Base-by-base conservation (phyloP, 2,797 vertebrate species). In the Betta splendens region DNA sequence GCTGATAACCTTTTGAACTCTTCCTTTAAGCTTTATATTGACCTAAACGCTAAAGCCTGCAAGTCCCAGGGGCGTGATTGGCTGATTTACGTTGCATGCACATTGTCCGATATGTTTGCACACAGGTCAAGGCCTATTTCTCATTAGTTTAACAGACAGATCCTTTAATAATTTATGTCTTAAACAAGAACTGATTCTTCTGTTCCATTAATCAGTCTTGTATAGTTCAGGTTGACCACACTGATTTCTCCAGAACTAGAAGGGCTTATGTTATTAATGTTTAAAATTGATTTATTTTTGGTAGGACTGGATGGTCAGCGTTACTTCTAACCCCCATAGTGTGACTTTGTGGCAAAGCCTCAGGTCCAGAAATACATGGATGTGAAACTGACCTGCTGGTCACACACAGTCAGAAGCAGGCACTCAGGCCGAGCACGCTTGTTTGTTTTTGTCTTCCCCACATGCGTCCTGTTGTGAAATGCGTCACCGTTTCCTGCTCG, bases 1-100 rank as follows among this genome's bases (percentile, higher is more conserved):
- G 58, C 49, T 58, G 79, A 84, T 86, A 80, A 84, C 83, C 81
- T 80, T 75, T 69, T 81, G 73, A 86, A 69, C 84, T 55, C 58
- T 51, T 36, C 48, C 32, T 57, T 68, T 59, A 71, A 45, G 54
- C 48, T 53, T 67, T 68, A 64, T 74, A 77, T 80, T 80, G 63
- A 78, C 37, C 73, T 44, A 39, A 53, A 69, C 72, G 38, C 44
- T 18, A 47, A 69, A 47, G 48, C 62, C 10, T 17, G 17, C 15
- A 15, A 36, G 45, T 71, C 46, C 22, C 35, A 33, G 21, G 22
- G 47, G 56, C 52, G 20, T 42, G 54, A 45, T 23, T 33, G 29
- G 13, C 28, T 11, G n/a, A 36, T 10, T 22, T 23, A 13, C 32
- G 54, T 36, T 52, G 39, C 20, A 18, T 1, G 1, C 20, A 48